phyloP scores from a whole-genome alignment of 2,888 invertebrate genomes.

The Zeuzera pyrina region DNA sequence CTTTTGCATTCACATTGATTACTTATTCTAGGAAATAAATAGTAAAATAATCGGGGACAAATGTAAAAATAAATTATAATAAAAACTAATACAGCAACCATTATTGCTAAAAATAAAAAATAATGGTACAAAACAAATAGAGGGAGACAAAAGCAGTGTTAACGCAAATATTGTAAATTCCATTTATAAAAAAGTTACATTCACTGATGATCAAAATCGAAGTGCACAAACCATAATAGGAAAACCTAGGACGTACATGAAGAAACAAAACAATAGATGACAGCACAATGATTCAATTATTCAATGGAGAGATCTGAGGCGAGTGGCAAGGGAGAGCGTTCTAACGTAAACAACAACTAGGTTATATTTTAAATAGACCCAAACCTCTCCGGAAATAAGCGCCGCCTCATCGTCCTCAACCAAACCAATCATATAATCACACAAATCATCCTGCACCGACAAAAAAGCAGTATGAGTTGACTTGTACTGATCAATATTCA shows the following conservation, averaged over 20 bases:
- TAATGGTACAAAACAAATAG: too few species aligned
- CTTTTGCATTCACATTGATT: too few species aligned
- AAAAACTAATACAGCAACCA: too few species aligned
- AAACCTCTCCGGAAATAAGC: conserved; percentile 67
- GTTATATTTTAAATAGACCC: conserved; percentile 21
- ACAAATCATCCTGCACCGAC: conserved; percentile 69
- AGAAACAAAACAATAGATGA: conserved; percentile 17
- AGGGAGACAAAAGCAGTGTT: too few species aligned
- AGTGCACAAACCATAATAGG: too few species aligned
- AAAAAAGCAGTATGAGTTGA: conserved; percentile 46
- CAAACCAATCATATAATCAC: conserved; percentile 74
- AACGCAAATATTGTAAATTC: too few species aligned
- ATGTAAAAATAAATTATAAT: too few species aligned
- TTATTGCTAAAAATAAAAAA: too few species aligned
- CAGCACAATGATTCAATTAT: conserved; percentile 17
- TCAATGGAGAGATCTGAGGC: conserved; percentile 25
- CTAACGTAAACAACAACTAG: conserved; percentile 12
- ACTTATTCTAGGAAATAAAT: too few species aligned
- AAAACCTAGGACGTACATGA: conserved; percentile 6
- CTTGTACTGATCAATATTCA: conserved; percentile 1
- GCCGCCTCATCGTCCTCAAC: conserved; percentile 71
- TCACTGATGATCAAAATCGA: too few species aligned
- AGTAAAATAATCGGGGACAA: too few species aligned
- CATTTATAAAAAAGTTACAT: too few species aligned
- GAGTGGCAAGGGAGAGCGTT: conserved; percentile 20